Base-by-base conservation (phyloP, 1,140 invertebrate genomes). In the Melitaea cinxia region DNA sequence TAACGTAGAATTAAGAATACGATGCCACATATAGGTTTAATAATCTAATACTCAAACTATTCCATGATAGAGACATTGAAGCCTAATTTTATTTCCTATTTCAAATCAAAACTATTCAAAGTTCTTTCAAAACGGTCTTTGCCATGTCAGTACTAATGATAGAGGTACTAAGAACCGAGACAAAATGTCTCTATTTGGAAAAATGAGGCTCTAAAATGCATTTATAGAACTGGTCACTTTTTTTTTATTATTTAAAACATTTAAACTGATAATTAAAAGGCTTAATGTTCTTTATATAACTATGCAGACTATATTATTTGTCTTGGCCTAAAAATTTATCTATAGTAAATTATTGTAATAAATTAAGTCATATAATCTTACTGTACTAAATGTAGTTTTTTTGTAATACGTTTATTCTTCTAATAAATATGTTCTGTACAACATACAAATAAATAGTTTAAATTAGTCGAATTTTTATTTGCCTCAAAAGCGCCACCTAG, bases 1-100 rank as follows among this genome's bases (percentile, higher is more conserved):
- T 77, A n/a, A 72, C 56, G 19, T 83, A 82, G 70, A 65, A 61
- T 64, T 81, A 82, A 76, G 72, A 61, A 63, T 67, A 74, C 49
- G 37, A 68, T 68, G 68, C 68, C 62, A 67, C 65, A 61, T 61
- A 67, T 67, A 67, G 58, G 15, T 58, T 65, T 61, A 61, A 50
- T 53, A 21, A n/a, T 62, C 24, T 15, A 15, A 52, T 14, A 21
- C 53, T 37, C 50, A 10, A 26, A 49, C 9, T 14, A 21, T 56
- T 64, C 35, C 62, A 64, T 15, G 52, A 57, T 50, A 26, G 54
- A 56, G 37, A 7, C 37, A 42, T 1, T 17, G 0, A 39, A 39
- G 37, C 5, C 7, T 4, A 39, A 17, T 42, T 42, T 42, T 9
- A 37, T 37, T 39, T 17, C 5, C 15, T 39, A n/a, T 39, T n/a